Conservation (phyloP, 2,797 vertebrate species). For the Sciurus carolinensis region DNA sequence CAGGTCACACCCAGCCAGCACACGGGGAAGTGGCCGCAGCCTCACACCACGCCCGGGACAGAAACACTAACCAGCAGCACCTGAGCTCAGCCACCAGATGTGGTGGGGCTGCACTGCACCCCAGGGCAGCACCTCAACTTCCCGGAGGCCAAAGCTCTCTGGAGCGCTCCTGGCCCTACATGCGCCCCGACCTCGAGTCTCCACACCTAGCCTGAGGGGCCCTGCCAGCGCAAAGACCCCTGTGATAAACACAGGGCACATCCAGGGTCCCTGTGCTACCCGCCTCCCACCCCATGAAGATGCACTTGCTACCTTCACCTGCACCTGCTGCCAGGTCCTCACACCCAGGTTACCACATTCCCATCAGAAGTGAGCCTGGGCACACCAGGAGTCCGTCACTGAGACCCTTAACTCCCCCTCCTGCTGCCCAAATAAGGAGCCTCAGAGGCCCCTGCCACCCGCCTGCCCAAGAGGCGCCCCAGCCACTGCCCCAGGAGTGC, state of each 20-base stretch:
- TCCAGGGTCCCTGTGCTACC: accelerated
- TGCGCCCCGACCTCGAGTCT: neutral
- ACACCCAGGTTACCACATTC: accelerated
- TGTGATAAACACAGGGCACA: accelerated
- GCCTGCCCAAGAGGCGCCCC: accelerated
- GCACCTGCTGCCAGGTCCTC: neutral
- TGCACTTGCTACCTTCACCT: accelerated
- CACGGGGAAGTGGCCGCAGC: neutral
- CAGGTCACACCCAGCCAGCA: neutral
- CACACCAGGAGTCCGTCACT: too few relatives aligned
- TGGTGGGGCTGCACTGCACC: accelerated
- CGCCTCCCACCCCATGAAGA: neutral
- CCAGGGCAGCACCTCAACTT: accelerated
- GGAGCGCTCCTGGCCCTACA: accelerated
- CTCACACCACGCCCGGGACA: accelerated
- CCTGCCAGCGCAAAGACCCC: neutral
- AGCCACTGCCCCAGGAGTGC: neutral
- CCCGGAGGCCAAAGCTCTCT: neutral
- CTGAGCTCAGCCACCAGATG: neutral
- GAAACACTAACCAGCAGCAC: too few relatives aligned
- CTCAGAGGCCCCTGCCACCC: accelerated
- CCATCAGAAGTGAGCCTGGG: neutral
- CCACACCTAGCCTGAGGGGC: neutral
- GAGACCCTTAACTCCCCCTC: too few relatives aligned
- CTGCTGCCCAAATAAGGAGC: accelerated